Conservation (phyloP, 2,113 vertebrate species). For the Trogon melanurus region DNA sequence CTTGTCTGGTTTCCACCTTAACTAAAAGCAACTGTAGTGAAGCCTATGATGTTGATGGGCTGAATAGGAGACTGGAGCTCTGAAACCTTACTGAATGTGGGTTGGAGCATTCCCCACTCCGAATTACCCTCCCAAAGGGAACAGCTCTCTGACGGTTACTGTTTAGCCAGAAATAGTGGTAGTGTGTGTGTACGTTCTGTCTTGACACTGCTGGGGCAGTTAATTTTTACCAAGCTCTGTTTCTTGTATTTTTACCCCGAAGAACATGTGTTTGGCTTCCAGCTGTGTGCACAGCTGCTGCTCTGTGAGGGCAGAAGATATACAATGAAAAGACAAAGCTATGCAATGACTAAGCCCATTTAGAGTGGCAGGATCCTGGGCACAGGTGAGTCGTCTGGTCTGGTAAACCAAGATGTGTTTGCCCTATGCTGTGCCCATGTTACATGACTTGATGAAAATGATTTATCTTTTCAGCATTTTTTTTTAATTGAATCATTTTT, state of each 20-base stretch:
- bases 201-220: neutral
- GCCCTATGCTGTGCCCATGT: neutral
- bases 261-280: neutral
- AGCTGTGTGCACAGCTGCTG: neutral
- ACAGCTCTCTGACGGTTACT: neutral
- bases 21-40: neutral
- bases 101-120: neutral
- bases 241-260: neutral
- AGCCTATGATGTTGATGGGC: neutral
- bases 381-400: neutral
- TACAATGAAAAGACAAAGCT: neutral
- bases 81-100: neutral
- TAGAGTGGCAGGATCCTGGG: conserved; percentile 22
- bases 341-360: neutral
- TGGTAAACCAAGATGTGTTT: neutral
- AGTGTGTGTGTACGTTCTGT: neutral
- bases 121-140: neutral
- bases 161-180: neutral
- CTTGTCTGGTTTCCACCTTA: neutral
- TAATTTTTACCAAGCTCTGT: neutral
- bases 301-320: neutral
- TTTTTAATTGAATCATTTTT: conserved; percentile 52
- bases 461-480: conserved; percentile 9
- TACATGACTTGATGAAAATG: neutral
- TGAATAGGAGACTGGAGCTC: neutral